Conservation (phyloP, 2,888 invertebrate species). For the Sympetrum striolatum region DNA sequence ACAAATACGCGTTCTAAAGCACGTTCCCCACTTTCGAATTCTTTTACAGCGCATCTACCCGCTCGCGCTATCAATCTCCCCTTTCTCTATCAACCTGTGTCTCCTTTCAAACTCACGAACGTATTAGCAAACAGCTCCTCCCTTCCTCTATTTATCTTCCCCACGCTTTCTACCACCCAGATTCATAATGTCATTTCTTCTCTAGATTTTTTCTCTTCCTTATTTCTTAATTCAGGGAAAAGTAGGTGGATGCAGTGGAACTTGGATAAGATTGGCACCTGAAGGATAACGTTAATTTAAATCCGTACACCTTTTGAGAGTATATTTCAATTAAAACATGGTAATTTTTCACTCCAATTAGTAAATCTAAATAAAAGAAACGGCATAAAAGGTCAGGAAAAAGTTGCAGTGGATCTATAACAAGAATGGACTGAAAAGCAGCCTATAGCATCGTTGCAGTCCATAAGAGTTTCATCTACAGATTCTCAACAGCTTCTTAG, state of each 20-base stretch:
- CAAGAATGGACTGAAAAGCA: too few species aligned
- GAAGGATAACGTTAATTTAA: too few species aligned
- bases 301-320: too few species aligned
- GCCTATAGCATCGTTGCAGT: too few species aligned
- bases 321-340: too few species aligned
- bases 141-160: not conserved
- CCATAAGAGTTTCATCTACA: too few species aligned
- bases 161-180: not conserved
- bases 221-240: not conserved
- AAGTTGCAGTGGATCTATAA: too few species aligned
- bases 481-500: too few species aligned
- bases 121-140: not conserved
- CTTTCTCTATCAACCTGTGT: not conserved
- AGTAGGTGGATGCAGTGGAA: not conserved
- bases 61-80: not conserved
- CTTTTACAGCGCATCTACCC: not conserved
- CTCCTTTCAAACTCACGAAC: not conserved
- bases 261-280: too few species aligned
- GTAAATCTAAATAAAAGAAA: too few species aligned
- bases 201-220: not conserved
- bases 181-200: not conserved
- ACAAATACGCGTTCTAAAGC: not conserved
- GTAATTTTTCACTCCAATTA: too few species aligned
- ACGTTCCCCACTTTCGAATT: not conserved
- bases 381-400: too few species aligned